These are phyloP conservation scores for Agonopterix alstromeriana DNA, from an alignment of 2,888 invertebrate species.

Conservation along the genomic window DNA sequence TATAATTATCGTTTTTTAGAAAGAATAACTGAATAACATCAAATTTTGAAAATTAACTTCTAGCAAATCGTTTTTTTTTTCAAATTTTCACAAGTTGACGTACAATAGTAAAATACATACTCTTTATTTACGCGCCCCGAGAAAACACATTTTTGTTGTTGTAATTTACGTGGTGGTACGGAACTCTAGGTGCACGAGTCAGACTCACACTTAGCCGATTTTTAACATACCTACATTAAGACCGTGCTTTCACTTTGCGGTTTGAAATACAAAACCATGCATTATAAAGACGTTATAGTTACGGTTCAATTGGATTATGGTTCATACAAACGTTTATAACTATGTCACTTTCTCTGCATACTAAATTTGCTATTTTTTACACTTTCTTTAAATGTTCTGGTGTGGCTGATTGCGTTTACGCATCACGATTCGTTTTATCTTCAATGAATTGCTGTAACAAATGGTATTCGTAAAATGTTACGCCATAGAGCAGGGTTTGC, in stretches of 20 bases:
- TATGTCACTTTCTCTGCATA: conserved; percentile 31
- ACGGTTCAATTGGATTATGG: conserved; percentile 38
- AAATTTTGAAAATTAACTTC: too few species aligned
- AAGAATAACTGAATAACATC: too few species aligned
- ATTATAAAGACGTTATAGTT: conserved; percentile 40
- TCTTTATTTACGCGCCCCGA: too few species aligned
- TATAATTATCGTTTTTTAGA: too few species aligned
- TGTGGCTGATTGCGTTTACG: conserved; percentile 7
- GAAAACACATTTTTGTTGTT: not conserved
- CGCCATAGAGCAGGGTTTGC: conserved; percentile 6
- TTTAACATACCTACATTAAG: not conserved
- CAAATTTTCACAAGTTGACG: too few species aligned
- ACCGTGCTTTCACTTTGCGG: conserved; percentile 47
- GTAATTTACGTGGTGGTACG: not conserved
- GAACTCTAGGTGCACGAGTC: too few species aligned
- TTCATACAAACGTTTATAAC: conserved; percentile 15
- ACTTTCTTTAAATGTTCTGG: conserved; percentile 16
- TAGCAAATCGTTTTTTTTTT: too few species aligned
- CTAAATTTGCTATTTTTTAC: conserved; percentile 19
- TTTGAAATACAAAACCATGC: conserved; percentile 47
- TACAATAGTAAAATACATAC: too few species aligned
- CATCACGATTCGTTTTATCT: conserved; percentile 11
- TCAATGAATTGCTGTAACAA: conserved; percentile 3
- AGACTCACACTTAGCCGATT: not conserved
- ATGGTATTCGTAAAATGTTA: conserved; percentile 4